Evolutionary conservation across 1,140 invertebrate species (phyloP), one percentile per base, ranked within the genome.

Genomic region (Drosophila neocordata): DNA sequence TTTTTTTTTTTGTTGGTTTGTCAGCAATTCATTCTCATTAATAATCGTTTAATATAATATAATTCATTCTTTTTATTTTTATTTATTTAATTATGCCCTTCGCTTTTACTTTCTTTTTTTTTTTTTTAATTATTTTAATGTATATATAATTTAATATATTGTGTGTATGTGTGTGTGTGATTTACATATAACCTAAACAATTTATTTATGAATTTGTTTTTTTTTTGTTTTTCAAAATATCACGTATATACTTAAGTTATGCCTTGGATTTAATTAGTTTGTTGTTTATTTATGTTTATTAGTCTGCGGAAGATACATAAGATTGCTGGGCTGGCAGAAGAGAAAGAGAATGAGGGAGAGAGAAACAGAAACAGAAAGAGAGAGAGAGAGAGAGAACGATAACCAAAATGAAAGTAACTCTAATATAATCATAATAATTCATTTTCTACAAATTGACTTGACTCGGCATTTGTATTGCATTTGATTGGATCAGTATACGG

Each of bases 161-260:
- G 8, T 41, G 31, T 41, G 34, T 65, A 24, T 12, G 18, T 20
- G 15, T 58, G n/a, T 63, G 24, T 53, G 31, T 53, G 58, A 55
- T 68, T 82, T 85, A n/a, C n/a, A n/a, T n/a, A 81, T 72, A 85
- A 87, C 78, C 82, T 85, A 85, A 85, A 85, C 82, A 87, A 87
- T 85, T 87, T 76, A 73, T 76, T 76, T 85, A 85, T 87, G 82
- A 87, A 87, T 85, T 85, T 87, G 41, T 20, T 18, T 48, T 48
- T 44, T 44, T 8, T 87, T 80, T 78, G 77, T 69, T 82, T 82
- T 87, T 85, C 83, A 85, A 85, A 85, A 85, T 85, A 85, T 85
- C 82, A 85, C 85, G 84, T 89, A 89, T 89, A 89, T 89, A 89
- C 85, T 89, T 89, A 89, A 89, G 87, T 89, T 89, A 89, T 89